These are phyloP conservation scores for Labeo catla DNA, from an alignment of 2,113 vertebrate genomes.

Conservation along the genomic window DNA sequence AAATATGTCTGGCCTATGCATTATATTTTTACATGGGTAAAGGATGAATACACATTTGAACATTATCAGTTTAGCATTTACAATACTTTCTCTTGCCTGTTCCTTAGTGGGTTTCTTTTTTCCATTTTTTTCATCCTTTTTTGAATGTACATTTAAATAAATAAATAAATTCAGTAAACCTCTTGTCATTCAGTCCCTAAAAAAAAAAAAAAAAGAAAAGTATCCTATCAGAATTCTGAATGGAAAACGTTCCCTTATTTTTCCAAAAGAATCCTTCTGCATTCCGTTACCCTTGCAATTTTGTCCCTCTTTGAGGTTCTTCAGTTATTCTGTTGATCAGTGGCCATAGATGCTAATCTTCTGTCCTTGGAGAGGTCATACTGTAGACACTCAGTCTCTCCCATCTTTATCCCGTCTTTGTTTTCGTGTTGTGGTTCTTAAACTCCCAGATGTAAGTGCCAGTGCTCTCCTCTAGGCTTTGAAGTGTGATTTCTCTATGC, in stretches of 20 bases:
- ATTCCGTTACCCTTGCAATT: constrained; percentile 1
- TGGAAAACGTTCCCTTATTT: not conserved
- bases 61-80: not conserved
- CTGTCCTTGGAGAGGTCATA: constrained; percentile 49
- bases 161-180: not conserved
- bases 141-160: not conserved
- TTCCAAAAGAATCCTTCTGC: constrained; percentile 26
- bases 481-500: constrained; percentile 6
- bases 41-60: not conserved
- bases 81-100: not conserved
- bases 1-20: not conserved
- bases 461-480: constrained; percentile 5
- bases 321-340: constrained; percentile 41
- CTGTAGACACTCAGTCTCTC: constrained; percentile 6
- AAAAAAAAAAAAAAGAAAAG: not conserved
- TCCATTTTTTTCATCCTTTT: not conserved
- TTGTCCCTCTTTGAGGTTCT: constrained; percentile 21
- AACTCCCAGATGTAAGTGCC: not conserved
- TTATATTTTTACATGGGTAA: not conserved
- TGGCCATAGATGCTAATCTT: constrained; percentile 42
- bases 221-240: constrained; percentile 11
- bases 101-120: not conserved
- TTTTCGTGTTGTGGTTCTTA: constrained; percentile 25
- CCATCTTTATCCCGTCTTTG: constrained; percentile 25
- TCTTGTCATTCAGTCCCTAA: not conserved